Percentiles rank a stretch among this genome's conserved stretches.
Conservation (phyloP, 2,797 vertebrate species). For the Lepus oiostolus region DNA sequence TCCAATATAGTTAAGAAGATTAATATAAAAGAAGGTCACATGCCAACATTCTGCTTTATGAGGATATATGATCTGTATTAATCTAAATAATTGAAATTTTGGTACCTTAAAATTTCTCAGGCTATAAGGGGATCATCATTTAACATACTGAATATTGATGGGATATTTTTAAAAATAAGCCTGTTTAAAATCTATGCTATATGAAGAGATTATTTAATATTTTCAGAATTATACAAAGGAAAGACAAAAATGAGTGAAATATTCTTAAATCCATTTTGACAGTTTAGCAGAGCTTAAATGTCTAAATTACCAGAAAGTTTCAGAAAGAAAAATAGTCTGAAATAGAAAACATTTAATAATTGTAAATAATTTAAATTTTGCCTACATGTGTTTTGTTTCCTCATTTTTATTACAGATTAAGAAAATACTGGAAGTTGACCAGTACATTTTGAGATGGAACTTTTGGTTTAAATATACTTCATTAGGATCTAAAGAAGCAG, state of each 20-base stretch:
- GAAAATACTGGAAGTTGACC: background rate
- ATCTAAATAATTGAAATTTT: constrained; percentile 80
- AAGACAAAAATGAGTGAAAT: constrained; percentile 1
- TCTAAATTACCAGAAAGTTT: background rate
- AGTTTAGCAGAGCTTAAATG: constrained; percentile 22
- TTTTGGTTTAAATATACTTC: background rate
- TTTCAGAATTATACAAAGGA: constrained; percentile 13
- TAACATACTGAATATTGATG: constrained; percentile 51
- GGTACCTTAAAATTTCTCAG: constrained; percentile 55
- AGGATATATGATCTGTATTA: constrained; percentile 75
- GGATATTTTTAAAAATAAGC: constrained; percentile 21
- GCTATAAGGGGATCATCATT: constrained; percentile 11
- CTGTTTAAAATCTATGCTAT: constrained; percentile 6
- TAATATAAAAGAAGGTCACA: constrained; percentile 82
- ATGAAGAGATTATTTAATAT: constrained; percentile 26
- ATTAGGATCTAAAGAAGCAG: rapidly evolving
- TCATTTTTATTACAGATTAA: background rate
- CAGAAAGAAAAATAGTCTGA: background rate
- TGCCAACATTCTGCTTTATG: constrained; percentile 72
- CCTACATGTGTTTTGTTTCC: background rate
- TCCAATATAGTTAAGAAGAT: constrained; percentile 79
- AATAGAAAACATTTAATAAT: background rate
- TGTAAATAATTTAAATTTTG: background rate
- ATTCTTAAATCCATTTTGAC: background rate
- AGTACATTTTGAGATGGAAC: background rate